phyloP scores from a whole-genome alignment of 1,140 invertebrate species.

The Sycophila sp. region DNA sequence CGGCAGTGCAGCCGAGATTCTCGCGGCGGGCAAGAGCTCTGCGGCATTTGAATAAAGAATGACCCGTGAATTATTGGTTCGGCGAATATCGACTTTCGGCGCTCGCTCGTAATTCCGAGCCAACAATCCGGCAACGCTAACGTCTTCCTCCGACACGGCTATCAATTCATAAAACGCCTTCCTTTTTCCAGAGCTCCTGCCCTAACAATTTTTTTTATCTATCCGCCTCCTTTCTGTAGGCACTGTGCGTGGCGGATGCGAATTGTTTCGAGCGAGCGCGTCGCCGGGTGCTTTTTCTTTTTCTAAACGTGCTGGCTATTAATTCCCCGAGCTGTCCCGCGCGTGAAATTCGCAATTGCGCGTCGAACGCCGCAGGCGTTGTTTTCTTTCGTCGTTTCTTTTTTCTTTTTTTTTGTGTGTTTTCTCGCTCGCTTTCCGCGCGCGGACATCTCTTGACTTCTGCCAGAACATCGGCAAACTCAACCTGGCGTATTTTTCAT shows the following conservation, averaged over 20 bases:
- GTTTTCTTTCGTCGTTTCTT: not conserved
- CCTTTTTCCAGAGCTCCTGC: not conserved
- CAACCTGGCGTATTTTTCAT: too few relatives aligned
- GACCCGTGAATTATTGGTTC: conserved; percentile 44
- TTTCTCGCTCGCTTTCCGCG: not conserved
- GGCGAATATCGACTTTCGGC: conserved; percentile 43
- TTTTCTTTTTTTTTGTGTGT: not conserved
- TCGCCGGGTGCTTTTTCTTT: not conserved
- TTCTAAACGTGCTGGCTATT: not conserved
- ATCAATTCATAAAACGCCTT: conserved; percentile 14
- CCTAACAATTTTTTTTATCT: not conserved
- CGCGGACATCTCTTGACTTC: too few relatives aligned
- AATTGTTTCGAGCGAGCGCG: not conserved
- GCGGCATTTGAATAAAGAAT: conserved; percentile 46
- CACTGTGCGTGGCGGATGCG: not conserved
- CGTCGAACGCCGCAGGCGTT: not conserved
- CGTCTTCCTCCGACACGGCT: conserved; percentile 4
- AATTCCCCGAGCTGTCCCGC: not conserved
- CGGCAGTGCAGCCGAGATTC: not conserved
- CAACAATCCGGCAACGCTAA: conserved; percentile 1
- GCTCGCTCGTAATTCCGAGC: conserved; percentile 17
- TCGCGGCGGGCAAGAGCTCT: not conserved
- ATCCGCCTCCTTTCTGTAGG: not conserved
- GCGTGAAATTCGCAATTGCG: not conserved
- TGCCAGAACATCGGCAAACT: too few relatives aligned